Base-by-base conservation (phyloP, 2,797 vertebrate species). In the Peromyscus aztecus region DNA sequence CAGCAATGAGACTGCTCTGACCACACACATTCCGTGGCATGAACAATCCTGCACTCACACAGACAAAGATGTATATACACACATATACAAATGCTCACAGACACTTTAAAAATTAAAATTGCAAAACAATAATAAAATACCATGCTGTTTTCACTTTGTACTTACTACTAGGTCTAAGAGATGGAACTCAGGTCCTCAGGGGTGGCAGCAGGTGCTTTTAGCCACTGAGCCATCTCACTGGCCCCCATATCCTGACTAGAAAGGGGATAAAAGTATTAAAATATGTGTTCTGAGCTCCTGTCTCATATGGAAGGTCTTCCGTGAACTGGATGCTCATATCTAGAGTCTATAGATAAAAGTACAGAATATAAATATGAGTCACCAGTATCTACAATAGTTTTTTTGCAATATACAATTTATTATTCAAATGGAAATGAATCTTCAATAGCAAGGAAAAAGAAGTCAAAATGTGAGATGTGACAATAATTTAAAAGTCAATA, bases 401-500 rank as follows among this genome's bases (percentile, higher is more conserved):
- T 59, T 75, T 59, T 52, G 2, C 46, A 69, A 17, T 77, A 43
- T 55, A 81, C 77, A 86, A 85, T 46, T 61, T 19, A 23, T 82
- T 94, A 67, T 67, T 90, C 49, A 59, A 67, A 29, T 57, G 13
- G 27, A 91, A 46, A 94, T 63, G 7, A 69, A 63, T 81, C 27
- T 57, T 63, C 52, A 37, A 75, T 13, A 87, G 14, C 65, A 37
- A 84, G 9, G 16, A 55, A 89, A 86, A 4, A 29, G 14, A 93
- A 89, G 55, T 90, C 31, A 78, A 65, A 87, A 77, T 16, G 59
- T 76, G 91, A 84, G 65, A 76, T 67, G 7, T 19, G n/a, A 23
- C 10, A 65, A 55, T 65, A n/a, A 93, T 93, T 81, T 37, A 80
- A 93, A 91, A 69, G 31, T 13, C 59, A 91, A 89, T 89, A 43